phyloP scores from a whole-genome alignment of 2,888 invertebrate genomes.

The Drosophila setosimentum region DNA sequence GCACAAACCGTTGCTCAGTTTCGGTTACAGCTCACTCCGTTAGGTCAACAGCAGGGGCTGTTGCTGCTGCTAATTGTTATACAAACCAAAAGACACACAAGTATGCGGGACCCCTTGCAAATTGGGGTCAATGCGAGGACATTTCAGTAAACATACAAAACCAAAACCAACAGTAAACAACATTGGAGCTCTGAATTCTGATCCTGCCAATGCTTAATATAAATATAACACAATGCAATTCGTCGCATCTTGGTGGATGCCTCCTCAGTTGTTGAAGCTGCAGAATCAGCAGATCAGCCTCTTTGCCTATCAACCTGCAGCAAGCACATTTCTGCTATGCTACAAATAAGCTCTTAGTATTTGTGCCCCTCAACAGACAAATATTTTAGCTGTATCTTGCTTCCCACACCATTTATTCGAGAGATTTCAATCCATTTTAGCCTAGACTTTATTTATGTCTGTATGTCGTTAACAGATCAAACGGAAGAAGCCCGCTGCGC shows the following conservation, averaged over 20 bases:
- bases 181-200: slow-evolving; percentile 8
- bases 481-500: not conserved
- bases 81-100: slow-evolving; percentile 53
- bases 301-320: not conserved
- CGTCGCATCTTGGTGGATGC: slow-evolving; percentile 7
- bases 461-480: not conserved
- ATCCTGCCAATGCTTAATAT: not conserved
- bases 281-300: not conserved
- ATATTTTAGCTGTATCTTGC: not conserved
- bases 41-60: slow-evolving; percentile 59
- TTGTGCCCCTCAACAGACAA: not conserved
- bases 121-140: slow-evolving; percentile 72
- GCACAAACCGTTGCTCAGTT: slow-evolving; percentile 49
- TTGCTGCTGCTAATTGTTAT: slow-evolving; percentile 61
- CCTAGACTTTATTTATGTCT: not conserved
- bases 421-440: not conserved
- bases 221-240: not conserved
- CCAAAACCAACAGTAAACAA: slow-evolving; percentile 20
- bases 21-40: slow-evolving; percentile 23
- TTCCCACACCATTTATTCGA: not conserved
- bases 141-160: slow-evolving; percentile 50
- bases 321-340: not conserved
- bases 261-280: slow-evolving; percentile 18
- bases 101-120: slow-evolving; percentile 37
- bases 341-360: not conserved